phyloP scores from a whole-genome alignment of 2,797 vertebrate genomes.

The Novumbra hubbsi region DNA sequence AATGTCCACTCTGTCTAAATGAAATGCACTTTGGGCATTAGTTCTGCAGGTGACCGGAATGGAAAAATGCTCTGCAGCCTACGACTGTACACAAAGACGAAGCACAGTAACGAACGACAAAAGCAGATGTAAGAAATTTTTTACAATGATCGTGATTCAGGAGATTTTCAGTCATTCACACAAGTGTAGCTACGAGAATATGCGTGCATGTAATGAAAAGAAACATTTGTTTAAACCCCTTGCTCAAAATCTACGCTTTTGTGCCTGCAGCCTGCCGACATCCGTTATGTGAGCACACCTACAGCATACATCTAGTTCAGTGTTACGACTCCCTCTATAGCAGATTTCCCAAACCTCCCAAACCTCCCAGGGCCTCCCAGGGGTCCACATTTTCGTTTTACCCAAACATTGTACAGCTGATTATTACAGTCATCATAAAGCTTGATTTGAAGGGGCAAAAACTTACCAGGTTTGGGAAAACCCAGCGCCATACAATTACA shows the following conservation, averaged over 20 bases:
- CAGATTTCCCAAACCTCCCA: no score
- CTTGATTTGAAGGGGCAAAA: no score
- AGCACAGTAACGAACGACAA: background rate
- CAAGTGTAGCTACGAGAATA: background rate
- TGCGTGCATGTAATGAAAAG: background rate
- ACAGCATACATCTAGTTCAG: constrained; percentile 52
- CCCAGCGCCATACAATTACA: constrained; percentile 24
- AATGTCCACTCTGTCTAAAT: background rate
- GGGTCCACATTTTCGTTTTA: no score
- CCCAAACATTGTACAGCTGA: no score
- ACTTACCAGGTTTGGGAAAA: no score
- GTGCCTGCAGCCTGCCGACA: constrained; percentile 10
- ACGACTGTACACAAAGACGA: background rate
- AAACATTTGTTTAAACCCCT: background rate
- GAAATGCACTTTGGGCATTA: constrained; percentile 21
- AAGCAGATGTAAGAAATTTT: background rate
- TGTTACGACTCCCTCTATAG: constrained; percentile 59
- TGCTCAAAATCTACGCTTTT: background rate
- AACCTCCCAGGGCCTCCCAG: no score
- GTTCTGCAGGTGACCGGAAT: constrained; percentile 37
- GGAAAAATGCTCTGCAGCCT: background rate
- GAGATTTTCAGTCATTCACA: background rate
- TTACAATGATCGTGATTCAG: background rate
- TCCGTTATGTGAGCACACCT: background rate
- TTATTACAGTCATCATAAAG: no score